Evolutionary conservation across 2,113 vertebrate species (phyloP).

Genomic region (Coptodon bakossiorum): DNA sequence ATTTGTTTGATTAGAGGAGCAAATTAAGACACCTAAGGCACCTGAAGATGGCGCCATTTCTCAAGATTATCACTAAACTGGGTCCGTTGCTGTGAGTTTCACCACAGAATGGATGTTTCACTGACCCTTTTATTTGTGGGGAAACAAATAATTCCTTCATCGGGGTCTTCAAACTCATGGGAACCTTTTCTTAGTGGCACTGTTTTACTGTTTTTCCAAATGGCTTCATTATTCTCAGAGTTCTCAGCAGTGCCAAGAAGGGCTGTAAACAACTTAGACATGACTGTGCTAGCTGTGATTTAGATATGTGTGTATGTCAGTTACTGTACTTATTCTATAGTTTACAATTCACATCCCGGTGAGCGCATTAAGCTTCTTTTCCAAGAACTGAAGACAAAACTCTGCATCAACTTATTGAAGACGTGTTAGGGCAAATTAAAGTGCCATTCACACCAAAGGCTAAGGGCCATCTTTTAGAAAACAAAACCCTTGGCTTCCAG

Average conservation of each 20-base stretch:
- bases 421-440: background rate
- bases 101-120: background rate
- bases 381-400: constrained; percentile 4
- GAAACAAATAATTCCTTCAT: background rate
- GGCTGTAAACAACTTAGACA: background rate
- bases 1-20: background rate
- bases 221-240: background rate
- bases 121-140: background rate
- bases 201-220: background rate
- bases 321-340: background rate
- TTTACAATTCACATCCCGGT: background rate
- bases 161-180: background rate
- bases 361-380: background rate
- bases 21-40: background rate
- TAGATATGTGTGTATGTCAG: background rate
- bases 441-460: background rate
- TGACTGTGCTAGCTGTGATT: background rate
- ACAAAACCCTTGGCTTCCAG: constrained; percentile 28
- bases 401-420: background rate
- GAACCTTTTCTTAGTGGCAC: background rate
- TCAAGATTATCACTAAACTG: background rate
- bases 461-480: background rate
- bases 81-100: background rate
- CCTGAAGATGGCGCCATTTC: constrained; percentile 48
- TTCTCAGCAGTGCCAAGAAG: background rate